phyloP scores from a whole-genome alignment of 2,888 invertebrate genomes.

The Julus scandinavius region DNA sequence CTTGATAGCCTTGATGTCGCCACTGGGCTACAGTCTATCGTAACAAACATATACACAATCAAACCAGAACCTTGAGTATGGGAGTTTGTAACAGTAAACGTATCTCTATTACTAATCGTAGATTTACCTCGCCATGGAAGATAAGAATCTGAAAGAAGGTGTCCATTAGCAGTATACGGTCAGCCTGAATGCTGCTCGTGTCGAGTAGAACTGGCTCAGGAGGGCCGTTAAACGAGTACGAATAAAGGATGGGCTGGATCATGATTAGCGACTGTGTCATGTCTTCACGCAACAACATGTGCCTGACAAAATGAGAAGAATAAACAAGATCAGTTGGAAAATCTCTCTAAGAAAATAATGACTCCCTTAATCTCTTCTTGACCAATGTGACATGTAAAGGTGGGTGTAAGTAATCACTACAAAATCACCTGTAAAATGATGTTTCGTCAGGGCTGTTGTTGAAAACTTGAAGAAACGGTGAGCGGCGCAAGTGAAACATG shows the following conservation, averaged over 20 bases:
- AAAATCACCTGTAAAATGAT: conserved; percentile 86
- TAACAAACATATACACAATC: background rate
- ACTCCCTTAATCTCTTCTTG: too few relatives aligned
- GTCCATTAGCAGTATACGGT: conserved; percentile 98
- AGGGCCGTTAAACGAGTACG: conserved; percentile 97
- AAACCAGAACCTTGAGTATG: too few relatives aligned
- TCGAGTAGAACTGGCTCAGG: conserved; percentile 97
- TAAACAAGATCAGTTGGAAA: background rate
- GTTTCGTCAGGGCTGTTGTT: conserved; percentile 99
- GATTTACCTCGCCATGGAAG: conserved; percentile 92
- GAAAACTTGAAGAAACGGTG: conserved; percentile 99
- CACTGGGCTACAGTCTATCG: conserved; percentile 94
- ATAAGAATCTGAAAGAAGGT: conserved; percentile 99
- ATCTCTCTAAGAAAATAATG: too few relatives aligned
- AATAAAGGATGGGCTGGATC: conserved; percentile 99
- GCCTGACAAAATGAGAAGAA: conserved; percentile 70
- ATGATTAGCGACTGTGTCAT: conserved; percentile 97
- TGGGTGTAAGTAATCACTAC: background rate
- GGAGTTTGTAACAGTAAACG: too few relatives aligned
- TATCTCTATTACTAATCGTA: background rate
- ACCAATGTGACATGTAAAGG: too few relatives aligned
- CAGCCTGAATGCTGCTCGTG: conserved; percentile 96
- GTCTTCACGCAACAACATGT: conserved; percentile 97
- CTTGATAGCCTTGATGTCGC: conserved; percentile 95
- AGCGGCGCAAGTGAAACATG: conserved; percentile 98